Percentiles rank a stretch among this genome's conserved stretches.
Conservation (phyloP, 2,797 vertebrate species). For the Labeo calbasu region DNA sequence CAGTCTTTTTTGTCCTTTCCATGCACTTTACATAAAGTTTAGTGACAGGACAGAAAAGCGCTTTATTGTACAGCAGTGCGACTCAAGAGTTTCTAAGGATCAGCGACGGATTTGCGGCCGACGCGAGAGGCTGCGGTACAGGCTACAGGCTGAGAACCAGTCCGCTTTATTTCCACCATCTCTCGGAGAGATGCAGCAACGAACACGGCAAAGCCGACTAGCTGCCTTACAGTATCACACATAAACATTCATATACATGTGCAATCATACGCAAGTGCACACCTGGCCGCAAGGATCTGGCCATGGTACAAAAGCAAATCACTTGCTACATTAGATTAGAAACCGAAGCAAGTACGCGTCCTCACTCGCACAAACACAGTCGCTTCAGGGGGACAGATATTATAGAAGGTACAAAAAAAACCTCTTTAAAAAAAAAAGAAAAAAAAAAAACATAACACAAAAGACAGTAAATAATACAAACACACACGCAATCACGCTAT, state of each 20-base stretch:
- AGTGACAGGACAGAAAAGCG: slow-evolving; percentile 19
- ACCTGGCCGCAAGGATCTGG: slow-evolving; percentile 30
- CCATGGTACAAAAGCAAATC: slow-evolving; percentile 49
- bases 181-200: slow-evolving; percentile 25
- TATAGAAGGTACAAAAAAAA: slow-evolving; percentile 42
- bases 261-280: slow-evolving; percentile 16
- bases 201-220: slow-evolving; percentile 26
- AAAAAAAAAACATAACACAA: slow-evolving; percentile 17
- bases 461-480: slow-evolving; percentile 29
- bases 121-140: slow-evolving; percentile 24
- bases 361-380: slow-evolving; percentile 19
- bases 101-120: neutral
- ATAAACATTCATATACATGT: slow-evolving; percentile 18
- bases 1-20: slow-evolving; percentile 67
- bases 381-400: slow-evolving; percentile 38
- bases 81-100: slow-evolving; percentile 37
- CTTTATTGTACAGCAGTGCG: slow-evolving; percentile 45
- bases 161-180: slow-evolving; percentile 13
- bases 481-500: slow-evolving; percentile 10
- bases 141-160: neutral
- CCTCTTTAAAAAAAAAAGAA: neutral
- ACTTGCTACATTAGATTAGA: slow-evolving; percentile 31
- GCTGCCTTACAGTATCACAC: slow-evolving; percentile 47
- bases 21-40: slow-evolving; percentile 11
- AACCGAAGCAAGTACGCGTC: slow-evolving; percentile 55